phyloP scores from a whole-genome alignment of 1,140 invertebrate species.

The Tetraneura akinire region DNA sequence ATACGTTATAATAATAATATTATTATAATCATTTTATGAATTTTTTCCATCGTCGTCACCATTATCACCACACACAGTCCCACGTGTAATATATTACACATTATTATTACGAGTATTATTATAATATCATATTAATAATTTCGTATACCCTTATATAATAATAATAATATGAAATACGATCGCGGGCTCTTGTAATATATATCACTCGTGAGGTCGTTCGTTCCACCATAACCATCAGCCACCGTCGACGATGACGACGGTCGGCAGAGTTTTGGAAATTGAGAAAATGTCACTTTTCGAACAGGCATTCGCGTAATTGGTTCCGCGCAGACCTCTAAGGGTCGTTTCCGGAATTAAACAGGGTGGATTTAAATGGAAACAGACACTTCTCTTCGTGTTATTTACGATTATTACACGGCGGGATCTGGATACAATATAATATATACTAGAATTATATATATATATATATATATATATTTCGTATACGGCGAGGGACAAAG shows the following conservation, averaged over 20 bases:
- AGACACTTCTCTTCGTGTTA: constrained; percentile 18
- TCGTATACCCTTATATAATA: background rate
- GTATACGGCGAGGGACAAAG: too few relatives aligned
- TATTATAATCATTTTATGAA: too few relatives aligned
- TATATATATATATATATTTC: too few relatives aligned
- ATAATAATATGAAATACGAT: constrained; percentile 22
- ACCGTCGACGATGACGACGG: too few relatives aligned
- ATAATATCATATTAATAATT: too few relatives aligned
- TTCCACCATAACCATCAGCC: background rate
- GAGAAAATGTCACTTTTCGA: constrained; percentile 31
- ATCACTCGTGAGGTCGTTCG: background rate
- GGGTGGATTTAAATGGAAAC: constrained; percentile 40
- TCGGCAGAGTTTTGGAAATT: background rate
- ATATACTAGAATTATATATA: background rate
- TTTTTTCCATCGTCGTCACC: too few relatives aligned
- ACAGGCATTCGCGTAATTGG: constrained; percentile 29
- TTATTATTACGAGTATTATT: too few relatives aligned
- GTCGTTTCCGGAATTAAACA: constrained; percentile 38
- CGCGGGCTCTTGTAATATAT: constrained; percentile 6
- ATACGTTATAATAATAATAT: too few relatives aligned
- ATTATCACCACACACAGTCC: too few relatives aligned
- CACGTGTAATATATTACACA: too few relatives aligned
- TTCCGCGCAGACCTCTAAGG: constrained; percentile 4
- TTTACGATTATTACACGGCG: constrained; percentile 27
- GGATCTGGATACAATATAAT: background rate